Conservation (phyloP, 1,140 invertebrate species). For the Coboldia fuscipes region DNA sequence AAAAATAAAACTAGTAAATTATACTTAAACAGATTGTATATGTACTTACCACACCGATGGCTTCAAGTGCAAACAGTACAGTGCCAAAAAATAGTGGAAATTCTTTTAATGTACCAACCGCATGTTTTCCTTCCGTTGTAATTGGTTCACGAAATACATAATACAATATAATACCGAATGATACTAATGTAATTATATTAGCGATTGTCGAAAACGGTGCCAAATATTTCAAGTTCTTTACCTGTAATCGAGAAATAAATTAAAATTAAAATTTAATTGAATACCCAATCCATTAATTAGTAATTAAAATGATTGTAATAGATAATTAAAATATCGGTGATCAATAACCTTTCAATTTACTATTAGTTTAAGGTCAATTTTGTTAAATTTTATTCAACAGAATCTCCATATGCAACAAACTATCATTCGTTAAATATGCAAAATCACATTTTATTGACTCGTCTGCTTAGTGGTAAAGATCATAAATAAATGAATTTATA, state of each 20-base stretch:
- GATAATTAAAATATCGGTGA: no score
- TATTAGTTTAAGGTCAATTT: no score
- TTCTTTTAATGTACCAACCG: conserved; percentile 24
- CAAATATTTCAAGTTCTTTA: conserved; percentile 46
- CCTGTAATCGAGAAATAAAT: conserved; percentile 1
- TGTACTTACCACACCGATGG: conserved; percentile 41
- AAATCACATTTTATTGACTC: background rate
- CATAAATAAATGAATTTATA: no score
- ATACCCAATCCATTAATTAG: background rate
- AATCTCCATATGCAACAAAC: no score
- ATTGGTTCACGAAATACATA: conserved; percentile 34
- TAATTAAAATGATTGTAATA: no score
- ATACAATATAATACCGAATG: conserved; percentile 45
- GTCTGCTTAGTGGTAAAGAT: no score
- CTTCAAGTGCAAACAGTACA: conserved; percentile 55
- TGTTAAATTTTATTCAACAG: no score
- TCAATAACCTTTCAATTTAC: no score
- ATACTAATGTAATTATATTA: conserved; percentile 37
- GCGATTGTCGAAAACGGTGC: conserved; percentile 53
- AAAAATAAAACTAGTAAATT: background rate
- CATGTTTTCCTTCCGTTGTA: conserved; percentile 22
- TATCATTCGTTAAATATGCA: background rate
- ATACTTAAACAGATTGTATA: background rate
- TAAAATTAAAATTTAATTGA: background rate
- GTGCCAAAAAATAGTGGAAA: conserved; percentile 50